phyloP scores from a whole-genome alignment of 2,797 vertebrate species.

The Myripristis jacobus region DNA sequence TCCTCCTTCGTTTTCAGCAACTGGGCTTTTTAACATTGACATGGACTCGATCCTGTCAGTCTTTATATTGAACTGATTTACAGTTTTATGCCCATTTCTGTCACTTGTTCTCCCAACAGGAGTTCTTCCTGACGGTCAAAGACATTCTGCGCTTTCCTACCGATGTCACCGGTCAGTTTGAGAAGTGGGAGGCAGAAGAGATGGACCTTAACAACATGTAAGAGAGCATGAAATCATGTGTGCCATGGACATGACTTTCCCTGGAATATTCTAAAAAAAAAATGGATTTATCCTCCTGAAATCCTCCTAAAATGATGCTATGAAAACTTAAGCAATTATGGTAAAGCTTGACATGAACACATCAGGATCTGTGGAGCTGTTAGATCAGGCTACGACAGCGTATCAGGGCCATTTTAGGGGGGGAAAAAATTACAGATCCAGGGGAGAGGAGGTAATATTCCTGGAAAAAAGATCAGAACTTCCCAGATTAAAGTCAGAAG shows the following conservation, averaged over 20 bases:
- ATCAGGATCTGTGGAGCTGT: too few species aligned
- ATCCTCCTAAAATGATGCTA: too few species aligned
- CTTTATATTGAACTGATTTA: background rate
- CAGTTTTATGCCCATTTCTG: background rate
- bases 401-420: too few species aligned
- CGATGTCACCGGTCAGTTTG: slow-evolving; percentile 89
- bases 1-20: too few species aligned
- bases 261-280: background rate
- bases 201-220: slow-evolving; percentile 89
- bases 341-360: too few species aligned
- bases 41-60: background rate
- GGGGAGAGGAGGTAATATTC: too few species aligned
- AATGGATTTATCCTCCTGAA: too few species aligned
- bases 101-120: slow-evolving; percentile 78
- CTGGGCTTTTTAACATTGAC: background rate
- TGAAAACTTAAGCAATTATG: too few species aligned
- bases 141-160: slow-evolving; percentile 89
- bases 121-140: slow-evolving; percentile 98
- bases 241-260: background rate
- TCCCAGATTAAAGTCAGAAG: too few species aligned
- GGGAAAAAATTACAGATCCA: too few species aligned
- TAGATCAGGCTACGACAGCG: too few species aligned
- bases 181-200: slow-evolving; percentile 94
- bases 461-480: too few species aligned
- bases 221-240: slow-evolving; percentile 31